A percentile compares a stretch with the other conserved stretches of the same genome.
phyloP scores from a whole-genome alignment of 2,113 vertebrate genomes.

The Urocynchramus pylzowi region DNA sequence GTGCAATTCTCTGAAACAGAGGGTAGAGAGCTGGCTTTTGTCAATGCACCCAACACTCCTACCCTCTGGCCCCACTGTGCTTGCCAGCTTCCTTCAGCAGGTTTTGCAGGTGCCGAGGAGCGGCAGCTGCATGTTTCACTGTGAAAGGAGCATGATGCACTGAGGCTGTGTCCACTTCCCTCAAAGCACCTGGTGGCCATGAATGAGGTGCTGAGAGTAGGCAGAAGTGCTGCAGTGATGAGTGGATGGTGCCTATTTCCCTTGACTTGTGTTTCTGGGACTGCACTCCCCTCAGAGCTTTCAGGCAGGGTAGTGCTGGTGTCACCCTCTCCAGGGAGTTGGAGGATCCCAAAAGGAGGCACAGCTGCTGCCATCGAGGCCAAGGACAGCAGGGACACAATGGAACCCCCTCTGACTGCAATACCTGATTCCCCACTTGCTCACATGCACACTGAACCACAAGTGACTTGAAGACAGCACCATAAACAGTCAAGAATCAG shows the following conservation, averaged over 20 bases:
- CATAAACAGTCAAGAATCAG: neutral
- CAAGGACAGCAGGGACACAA: neutral
- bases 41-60: neutral
- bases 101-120: neutral
- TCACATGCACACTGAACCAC: neutral
- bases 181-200: neutral
- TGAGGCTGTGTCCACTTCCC: neutral
- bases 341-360: neutral
- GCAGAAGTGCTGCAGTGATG: neutral
- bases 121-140: neutral
- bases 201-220: accelerated
- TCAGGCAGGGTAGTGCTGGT: neutral
- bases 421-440: accelerated
- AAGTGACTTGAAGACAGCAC: neutral
- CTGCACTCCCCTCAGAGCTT: neutral
- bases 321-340: accelerated
- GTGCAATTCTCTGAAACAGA: neutral
- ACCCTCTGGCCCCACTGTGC: accelerated
- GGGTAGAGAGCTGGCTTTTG: neutral
- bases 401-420: neutral
- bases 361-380: neutral
- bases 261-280: neutral
- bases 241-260: neutral
- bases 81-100: neutral
- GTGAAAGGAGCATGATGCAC: neutral